These are phyloP conservation scores for Stomatorhinus walkeri DNA, from an alignment of 2,797 vertebrate genomes.

Conservation along the genomic window DNA sequence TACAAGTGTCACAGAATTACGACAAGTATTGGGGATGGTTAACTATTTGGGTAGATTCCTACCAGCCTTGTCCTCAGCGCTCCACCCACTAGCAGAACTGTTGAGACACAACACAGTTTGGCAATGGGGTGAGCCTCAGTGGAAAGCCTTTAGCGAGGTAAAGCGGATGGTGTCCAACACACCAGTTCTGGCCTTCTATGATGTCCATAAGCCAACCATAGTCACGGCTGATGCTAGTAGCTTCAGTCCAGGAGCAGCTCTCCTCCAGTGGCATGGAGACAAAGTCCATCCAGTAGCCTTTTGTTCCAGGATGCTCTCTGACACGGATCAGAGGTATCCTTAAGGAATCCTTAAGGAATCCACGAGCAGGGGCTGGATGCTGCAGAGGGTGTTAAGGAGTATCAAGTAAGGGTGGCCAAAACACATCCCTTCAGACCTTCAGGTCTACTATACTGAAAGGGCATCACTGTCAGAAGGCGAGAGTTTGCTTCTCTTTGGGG, in stretches of 20 bases:
- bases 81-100: conserved; percentile 16
- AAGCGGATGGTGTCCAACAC: background rate
- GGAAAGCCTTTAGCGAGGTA: conserved; percentile 2
- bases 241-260: background rate
- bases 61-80: background rate
- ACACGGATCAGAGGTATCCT: background rate
- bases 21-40: conserved; percentile 2
- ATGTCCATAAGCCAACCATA: background rate
- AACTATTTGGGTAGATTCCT: conserved; percentile 17
- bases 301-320: background rate
- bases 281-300: background rate
- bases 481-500: background rate
- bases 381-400: background rate
- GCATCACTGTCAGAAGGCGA: background rate
- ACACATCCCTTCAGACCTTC: background rate
- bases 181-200: conserved; percentile 9
- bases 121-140: background rate
- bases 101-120: background rate
- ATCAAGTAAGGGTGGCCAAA: background rate
- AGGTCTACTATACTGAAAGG: too few relatives aligned
- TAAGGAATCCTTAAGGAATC: background rate
- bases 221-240: conserved; percentile 17
- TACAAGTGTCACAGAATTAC: conserved; percentile 6
- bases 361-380: background rate
- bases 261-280: conserved; percentile 6